These are phyloP conservation scores for Octodonta nipae DNA, from an alignment of 2,888 invertebrate genomes.

Conservation along the genomic window DNA sequence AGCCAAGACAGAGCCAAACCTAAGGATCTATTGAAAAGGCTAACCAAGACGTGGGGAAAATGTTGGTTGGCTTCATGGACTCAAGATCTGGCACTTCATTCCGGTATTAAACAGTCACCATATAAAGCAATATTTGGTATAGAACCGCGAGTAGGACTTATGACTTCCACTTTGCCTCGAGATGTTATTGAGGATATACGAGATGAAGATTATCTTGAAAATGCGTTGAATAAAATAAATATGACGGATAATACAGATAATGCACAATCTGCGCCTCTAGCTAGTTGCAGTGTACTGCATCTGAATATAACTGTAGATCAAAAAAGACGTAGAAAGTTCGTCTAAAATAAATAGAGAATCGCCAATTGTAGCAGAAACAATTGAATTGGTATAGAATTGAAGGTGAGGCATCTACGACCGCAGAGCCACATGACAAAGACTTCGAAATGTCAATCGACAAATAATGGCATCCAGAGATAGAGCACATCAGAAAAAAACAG, in stretches of 20 bases:
- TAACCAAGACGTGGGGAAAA: too few relatives aligned
- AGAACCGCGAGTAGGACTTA: constrained; percentile 11
- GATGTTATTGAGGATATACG: constrained; percentile 10
- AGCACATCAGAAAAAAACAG: constrained; percentile 10
- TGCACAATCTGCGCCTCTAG: neutral
- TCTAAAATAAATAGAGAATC: neutral
- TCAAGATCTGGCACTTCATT: too few relatives aligned
- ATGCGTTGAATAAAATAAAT: constrained; percentile 4
- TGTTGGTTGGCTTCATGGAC: too few relatives aligned
- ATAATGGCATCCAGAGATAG: constrained; percentile 7
- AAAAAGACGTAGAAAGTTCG: neutral
- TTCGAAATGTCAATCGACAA: constrained; percentile 1
- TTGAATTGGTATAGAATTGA: constrained; percentile 4
- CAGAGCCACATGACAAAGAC: neutral
- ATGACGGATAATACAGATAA: neutral
- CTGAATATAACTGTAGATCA: neutral
- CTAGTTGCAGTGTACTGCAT: too few relatives aligned
- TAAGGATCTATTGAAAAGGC: too few relatives aligned
- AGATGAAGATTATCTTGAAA: constrained; percentile 11
- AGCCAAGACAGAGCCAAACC: constrained; percentile 21
- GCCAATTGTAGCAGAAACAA: constrained; percentile 3
- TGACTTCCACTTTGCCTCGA: constrained; percentile 11
- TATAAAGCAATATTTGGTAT: constrained; percentile 21
- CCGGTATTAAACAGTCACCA: constrained; percentile 17
- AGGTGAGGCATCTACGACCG: neutral